A percentile compares a stretch with the other conserved stretches of the same genome.
Evolutionary conservation across 2,797 vertebrate genomes (phyloP).

Genomic region (Melanotaenia pygmaea): DNA sequence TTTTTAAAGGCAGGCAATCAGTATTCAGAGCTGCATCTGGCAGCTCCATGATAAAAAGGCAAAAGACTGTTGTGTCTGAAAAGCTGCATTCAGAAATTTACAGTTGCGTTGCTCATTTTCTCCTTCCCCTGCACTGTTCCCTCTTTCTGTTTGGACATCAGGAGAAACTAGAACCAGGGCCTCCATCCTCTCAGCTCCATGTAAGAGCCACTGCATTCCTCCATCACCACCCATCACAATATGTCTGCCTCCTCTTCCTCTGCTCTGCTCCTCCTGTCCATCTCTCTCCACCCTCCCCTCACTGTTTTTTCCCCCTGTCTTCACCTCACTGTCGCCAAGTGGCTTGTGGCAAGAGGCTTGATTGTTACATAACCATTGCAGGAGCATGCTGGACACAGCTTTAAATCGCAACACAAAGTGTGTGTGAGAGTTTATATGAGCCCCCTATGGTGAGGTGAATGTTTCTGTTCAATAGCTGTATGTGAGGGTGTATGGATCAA

Average conservation of each 20-base stretch:
- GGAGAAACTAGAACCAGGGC: slow-evolving; percentile 49
- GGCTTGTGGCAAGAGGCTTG: slow-evolving; percentile 73
- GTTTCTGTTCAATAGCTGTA: slow-evolving; percentile 1
- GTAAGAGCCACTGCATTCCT: slow-evolving; percentile 51
- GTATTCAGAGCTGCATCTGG: slow-evolving; percentile 67
- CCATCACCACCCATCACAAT: slow-evolving; percentile 60
- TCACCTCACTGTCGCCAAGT: slow-evolving; percentile 71
- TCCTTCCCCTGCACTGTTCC: slow-evolving; percentile 29
- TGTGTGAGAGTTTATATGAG: slow-evolving; percentile 18
- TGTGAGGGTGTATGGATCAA: slow-evolving; percentile 9
- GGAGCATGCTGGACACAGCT: slow-evolving; percentile 59
- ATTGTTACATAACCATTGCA: slow-evolving; percentile 80
- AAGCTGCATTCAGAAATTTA: slow-evolving; percentile 54
- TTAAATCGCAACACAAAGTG: slow-evolving; percentile 57
- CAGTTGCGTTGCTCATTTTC: slow-evolving; percentile 34
- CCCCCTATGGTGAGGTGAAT: slow-evolving; percentile 15
- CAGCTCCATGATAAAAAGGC: slow-evolving; percentile 48
- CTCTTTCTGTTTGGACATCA: slow-evolving; percentile 22
- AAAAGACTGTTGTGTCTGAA: slow-evolving; percentile 51
- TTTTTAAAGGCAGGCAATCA: slow-evolving; percentile 62
- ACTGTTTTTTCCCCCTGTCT: slow-evolving; percentile 44
- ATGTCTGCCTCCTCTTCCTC: slow-evolving; percentile 42
- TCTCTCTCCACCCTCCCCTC: slow-evolving; percentile 45
- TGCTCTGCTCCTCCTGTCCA: slow-evolving; percentile 33
- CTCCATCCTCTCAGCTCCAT: slow-evolving; percentile 49